Conservation (phyloP, 2,113 vertebrate species). For the Pontoporia blainvillei region DNA sequence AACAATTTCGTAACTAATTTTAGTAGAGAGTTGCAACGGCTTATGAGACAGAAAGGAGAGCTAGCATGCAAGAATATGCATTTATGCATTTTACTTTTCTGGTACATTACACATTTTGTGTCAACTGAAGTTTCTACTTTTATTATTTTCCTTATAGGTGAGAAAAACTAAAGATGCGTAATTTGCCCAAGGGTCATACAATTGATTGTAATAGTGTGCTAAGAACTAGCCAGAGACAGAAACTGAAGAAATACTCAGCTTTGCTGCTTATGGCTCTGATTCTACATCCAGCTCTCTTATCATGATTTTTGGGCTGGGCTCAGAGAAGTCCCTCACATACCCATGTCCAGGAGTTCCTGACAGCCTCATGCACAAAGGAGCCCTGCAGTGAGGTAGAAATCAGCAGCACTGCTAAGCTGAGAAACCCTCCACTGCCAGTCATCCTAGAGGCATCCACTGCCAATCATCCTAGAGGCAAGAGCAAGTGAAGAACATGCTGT, state of each 20-base stretch:
- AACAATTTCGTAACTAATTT: slow-evolving; percentile 32
- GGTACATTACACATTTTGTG: slow-evolving; percentile 20
- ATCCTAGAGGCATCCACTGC: slow-evolving; percentile 37
- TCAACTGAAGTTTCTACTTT: slow-evolving; percentile 32
- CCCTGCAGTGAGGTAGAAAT: not conserved
- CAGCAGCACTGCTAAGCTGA: not conserved
- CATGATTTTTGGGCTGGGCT: not conserved
- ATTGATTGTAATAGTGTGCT: not conserved
- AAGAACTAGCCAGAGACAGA: not conserved
- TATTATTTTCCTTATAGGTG: not conserved
- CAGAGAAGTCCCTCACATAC: not conserved
- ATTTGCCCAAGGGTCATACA: not conserved
- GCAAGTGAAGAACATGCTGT: slow-evolving; percentile 62
- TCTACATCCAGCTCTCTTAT: not conserved
- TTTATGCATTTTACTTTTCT: slow-evolving; percentile 48
- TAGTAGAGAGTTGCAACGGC: not conserved
- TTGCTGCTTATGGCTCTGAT: not conserved
- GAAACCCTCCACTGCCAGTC: slow-evolving; percentile 34
- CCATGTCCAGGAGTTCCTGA: not conserved
- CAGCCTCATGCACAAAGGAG: not conserved
- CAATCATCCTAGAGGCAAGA: slow-evolving; percentile 53
- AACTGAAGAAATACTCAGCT: not conserved
- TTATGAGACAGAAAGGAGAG: slow-evolving; percentile 42
- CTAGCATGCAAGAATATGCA: not conserved
- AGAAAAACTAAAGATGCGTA: not conserved